Conservation (phyloP, 2,888 invertebrate genomes). For the Drosophila percnosoma region DNA sequence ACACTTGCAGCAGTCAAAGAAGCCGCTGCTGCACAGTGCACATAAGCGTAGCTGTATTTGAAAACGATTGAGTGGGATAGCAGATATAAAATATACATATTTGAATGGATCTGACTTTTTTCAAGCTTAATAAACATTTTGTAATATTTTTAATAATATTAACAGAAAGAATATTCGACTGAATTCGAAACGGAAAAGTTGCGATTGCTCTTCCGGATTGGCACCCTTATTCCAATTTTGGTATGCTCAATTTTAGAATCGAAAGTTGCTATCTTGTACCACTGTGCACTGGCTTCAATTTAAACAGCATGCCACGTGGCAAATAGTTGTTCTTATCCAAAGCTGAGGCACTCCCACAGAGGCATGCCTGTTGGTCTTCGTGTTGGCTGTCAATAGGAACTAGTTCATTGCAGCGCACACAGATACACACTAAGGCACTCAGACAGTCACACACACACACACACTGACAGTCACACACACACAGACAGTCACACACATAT, state of each 20-base stretch:
- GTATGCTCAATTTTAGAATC: neutral
- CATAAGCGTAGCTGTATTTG: neutral
- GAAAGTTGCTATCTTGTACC: neutral
- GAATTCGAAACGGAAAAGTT: neutral
- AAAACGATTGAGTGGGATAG: neutral
- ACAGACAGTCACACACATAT: slow-evolving; percentile 8
- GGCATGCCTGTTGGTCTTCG: slow-evolving; percentile 22
- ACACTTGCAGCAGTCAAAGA: slow-evolving; percentile 11
- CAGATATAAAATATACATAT: neutral
- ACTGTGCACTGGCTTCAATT: slow-evolving; percentile 15
- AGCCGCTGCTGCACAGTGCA: slow-evolving; percentile 19
- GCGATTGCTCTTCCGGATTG: neutral
- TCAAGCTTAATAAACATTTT: neutral
- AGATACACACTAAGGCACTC: slow-evolving; percentile 5
- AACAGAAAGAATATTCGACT: neutral
- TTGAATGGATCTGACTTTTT: neutral
- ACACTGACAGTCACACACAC: neutral
- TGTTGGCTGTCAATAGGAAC: slow-evolving; percentile 44
- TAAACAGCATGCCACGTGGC: slow-evolving; percentile 27
- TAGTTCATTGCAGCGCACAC: slow-evolving; percentile 37
- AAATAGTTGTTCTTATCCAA: slow-evolving; percentile 35
- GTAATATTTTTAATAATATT: neutral
- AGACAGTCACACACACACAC: neutral
- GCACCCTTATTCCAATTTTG: neutral
- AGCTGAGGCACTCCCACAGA: slow-evolving; percentile 22